phyloP scores from a whole-genome alignment of 2,113 vertebrate species.

The Aythya baeri region DNA sequence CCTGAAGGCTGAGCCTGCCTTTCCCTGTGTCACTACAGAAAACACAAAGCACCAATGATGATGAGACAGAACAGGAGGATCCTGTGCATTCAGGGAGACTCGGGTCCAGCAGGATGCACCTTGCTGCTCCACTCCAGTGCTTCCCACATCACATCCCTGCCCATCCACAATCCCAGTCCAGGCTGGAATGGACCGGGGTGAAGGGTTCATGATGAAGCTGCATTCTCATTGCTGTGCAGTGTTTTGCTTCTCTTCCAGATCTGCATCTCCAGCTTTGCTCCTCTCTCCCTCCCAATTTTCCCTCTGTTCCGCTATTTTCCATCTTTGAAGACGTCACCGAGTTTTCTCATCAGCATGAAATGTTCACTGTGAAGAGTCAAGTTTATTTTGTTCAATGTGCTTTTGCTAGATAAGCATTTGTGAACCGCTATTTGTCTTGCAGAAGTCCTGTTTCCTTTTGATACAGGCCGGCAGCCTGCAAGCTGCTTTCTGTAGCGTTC shows the following conservation, averaged over 20 bases:
- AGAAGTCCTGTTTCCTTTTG: constrained; percentile 13
- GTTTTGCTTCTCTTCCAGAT: background rate
- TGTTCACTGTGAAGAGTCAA: background rate
- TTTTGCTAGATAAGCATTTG: constrained; percentile 62
- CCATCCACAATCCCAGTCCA: background rate
- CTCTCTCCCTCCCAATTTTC: background rate
- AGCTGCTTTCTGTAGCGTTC: background rate
- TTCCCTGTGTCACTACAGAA: background rate
- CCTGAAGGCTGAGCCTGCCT: background rate
- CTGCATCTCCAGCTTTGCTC: background rate
- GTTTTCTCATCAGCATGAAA: constrained; percentile 30
- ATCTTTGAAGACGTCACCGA: background rate
- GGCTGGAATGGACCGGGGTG: fast-evolving
- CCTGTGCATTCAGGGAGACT: too few species aligned
- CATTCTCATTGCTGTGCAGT: fast-evolving
- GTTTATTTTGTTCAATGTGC: constrained; percentile 58
- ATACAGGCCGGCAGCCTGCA: background rate
- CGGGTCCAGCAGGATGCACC: background rate
- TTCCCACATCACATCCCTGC: fast-evolving
- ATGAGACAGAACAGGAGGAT: background rate
- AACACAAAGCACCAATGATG: background rate
- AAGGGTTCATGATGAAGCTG: background rate
- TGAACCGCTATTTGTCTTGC: constrained; percentile 13
- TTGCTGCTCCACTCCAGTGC: background rate
- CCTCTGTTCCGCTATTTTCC: background rate